A percentile compares a stretch with the other conserved stretches of the same genome.
Conservation (phyloP, 1,140 invertebrate species). For the Hydropsyche tenuis region DNA sequence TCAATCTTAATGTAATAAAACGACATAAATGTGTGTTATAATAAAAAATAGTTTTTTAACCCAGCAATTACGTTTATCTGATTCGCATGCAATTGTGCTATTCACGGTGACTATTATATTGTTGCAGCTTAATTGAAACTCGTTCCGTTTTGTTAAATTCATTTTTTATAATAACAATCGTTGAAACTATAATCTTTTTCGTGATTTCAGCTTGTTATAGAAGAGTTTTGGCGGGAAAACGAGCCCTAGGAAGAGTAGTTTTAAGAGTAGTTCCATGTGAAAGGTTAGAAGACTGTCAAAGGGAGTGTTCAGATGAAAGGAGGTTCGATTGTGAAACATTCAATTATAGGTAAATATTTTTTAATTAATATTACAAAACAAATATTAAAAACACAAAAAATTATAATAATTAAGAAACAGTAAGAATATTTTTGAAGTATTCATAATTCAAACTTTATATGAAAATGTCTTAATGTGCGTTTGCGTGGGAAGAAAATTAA, state of each 20-base stretch:
- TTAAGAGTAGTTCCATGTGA: conserved; percentile 72
- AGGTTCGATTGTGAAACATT: conserved; percentile 81
- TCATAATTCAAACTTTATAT: too few species aligned
- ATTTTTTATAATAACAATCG: neutral
- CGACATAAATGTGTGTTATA: neutral
- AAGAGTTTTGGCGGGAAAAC: conserved; percentile 71
- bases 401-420: too few species aligned
- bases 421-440: too few species aligned
- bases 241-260: conserved; percentile 70
- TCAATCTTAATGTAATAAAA: neutral
- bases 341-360: conserved; percentile 71
- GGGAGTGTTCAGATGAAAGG: conserved; percentile 75
- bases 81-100: conserved; percentile 2
- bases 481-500: too few species aligned
- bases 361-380: too few species aligned
- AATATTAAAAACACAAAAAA: too few species aligned
- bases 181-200: conserved; percentile 19
- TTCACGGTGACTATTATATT: neutral
- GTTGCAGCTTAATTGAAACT: neutral
- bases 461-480: too few species aligned
- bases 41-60: conserved; percentile 4
- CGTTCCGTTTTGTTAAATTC: neutral
- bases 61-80: conserved; percentile 9
- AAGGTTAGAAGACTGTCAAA: conserved; percentile 73
- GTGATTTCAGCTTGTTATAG: conserved; percentile 72